phyloP scores from a whole-genome alignment of 1,140 invertebrate species.

The Steinernema khuongi region DNA sequence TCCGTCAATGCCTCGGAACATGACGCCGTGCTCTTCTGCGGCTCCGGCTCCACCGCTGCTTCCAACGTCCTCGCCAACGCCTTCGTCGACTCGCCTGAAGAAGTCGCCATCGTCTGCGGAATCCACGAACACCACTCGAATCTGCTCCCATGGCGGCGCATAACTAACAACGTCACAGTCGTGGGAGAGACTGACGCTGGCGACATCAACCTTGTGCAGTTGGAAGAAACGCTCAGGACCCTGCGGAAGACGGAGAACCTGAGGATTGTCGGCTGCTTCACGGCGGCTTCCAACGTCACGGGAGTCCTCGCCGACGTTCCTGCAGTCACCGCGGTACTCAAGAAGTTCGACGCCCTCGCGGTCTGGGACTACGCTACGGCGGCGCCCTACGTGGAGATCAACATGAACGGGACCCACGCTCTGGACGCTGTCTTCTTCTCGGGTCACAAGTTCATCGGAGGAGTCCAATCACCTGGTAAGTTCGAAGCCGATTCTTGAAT shows the following conservation, averaged over 20 bases:
- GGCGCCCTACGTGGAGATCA: conserved; percentile 73
- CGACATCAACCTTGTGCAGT: conserved; percentile 71
- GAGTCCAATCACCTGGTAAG: conserved; percentile 75
- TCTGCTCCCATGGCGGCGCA: conserved; percentile 76
- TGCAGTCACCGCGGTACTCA: conserved; percentile 73
- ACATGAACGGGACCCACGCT: conserved; percentile 76
- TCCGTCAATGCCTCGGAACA: conserved; percentile 74
- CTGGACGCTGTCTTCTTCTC: conserved; percentile 87
- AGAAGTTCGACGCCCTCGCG: conserved; percentile 63
- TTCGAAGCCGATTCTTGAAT: conserved; percentile 39
- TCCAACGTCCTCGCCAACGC: conserved; percentile 65
- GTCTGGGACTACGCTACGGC: conserved; percentile 76
- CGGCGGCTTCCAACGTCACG: conserved; percentile 79
- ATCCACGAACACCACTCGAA: conserved; percentile 79
- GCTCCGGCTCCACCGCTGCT: conserved; percentile 71
- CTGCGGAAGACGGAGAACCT: conserved; percentile 31
- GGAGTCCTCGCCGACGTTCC: conserved; percentile 79
- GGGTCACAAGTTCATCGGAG: conserved; percentile 82
- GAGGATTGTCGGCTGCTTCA: conserved; percentile 76
- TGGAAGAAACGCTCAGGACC: conserved; percentile 69
- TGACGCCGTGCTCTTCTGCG: conserved; percentile 75
- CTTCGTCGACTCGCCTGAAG: conserved; percentile 35
- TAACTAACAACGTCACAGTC: conserved; percentile 68
- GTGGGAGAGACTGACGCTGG: conserved; percentile 71
- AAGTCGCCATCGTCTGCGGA: conserved; percentile 69